Evolutionary conservation across 2,888 invertebrate genomes (phyloP).

Genomic region (Parnassius smintheus): DNA sequence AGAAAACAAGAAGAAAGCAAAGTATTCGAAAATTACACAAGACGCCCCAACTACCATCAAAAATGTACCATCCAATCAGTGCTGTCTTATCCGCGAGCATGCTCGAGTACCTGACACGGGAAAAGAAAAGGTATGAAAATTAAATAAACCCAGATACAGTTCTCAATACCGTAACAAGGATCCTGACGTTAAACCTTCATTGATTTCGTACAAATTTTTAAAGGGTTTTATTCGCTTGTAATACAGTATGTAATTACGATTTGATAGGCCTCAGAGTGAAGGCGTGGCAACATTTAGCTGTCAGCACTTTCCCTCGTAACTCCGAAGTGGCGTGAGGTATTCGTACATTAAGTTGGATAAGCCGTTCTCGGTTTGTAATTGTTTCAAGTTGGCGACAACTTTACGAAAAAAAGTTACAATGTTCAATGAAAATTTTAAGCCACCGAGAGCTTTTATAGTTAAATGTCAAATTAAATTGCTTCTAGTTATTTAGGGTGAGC

Average conservation of each 20-base stretch:
- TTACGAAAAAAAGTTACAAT: slow-evolving; percentile 10
- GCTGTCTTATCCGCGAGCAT: slow-evolving; percentile 8
- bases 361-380: slow-evolving; percentile 38
- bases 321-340: slow-evolving; percentile 31
- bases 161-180: slow-evolving; percentile 43
- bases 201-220: slow-evolving; percentile 47
- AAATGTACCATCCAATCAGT: slow-evolving; percentile 25
- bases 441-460: slow-evolving; percentile 17
- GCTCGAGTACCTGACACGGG: slow-evolving; percentile 10
- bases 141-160: slow-evolving; percentile 49
- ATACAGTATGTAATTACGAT: slow-evolving; percentile 54
- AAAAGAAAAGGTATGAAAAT: slow-evolving; percentile 33
- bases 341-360: slow-evolving; percentile 39
- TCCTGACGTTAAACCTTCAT: slow-evolving; percentile 39
- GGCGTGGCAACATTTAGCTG: slow-evolving; percentile 56
- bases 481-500: slow-evolving; percentile 33
- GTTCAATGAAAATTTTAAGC: slow-evolving; percentile 15
- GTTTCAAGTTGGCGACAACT: slow-evolving; percentile 20
- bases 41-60: slow-evolving; percentile 13
- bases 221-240: slow-evolving; percentile 45
- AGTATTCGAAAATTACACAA: slow-evolving; percentile 12
- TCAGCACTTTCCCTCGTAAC: slow-evolving; percentile 53
- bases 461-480: slow-evolving; percentile 41
- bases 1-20: neutral
- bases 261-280: slow-evolving; percentile 51